These are phyloP conservation scores for Empis stercorea DNA, from an alignment of 2,888 invertebrate species.

Conservation along the genomic window DNA sequence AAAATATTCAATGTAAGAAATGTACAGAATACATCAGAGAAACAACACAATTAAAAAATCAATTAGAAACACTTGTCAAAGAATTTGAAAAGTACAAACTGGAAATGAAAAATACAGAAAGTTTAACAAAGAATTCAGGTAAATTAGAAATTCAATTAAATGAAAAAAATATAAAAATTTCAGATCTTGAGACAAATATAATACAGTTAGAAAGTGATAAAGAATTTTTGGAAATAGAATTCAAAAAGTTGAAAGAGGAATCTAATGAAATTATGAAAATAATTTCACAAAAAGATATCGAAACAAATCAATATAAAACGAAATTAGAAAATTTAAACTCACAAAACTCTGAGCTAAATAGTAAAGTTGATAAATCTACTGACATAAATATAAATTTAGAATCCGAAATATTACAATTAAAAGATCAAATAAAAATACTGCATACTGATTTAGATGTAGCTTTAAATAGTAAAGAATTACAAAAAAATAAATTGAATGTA, in stretches of 20 bases:
- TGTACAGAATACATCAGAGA: too few relatives aligned
- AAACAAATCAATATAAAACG: not conserved
- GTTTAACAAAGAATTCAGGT: slow-evolving; percentile 20
- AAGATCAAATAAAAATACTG: too few relatives aligned
- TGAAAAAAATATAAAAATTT: slow-evolving; percentile 34
- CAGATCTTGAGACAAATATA: slow-evolving; percentile 30
- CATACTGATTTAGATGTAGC: too few relatives aligned
- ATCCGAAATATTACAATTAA: slow-evolving; percentile 11
- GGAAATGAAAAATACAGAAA: not conserved
- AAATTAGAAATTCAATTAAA: slow-evolving; percentile 38
- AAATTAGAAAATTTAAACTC: not conserved
- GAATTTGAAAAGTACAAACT: too few relatives aligned
- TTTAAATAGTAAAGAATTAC: too few relatives aligned
- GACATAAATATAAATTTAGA: slow-evolving; percentile 38
- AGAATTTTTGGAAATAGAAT: not conserved
- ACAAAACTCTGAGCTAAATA: not conserved
- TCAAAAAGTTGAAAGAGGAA: not conserved
- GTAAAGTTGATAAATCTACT: slow-evolving; percentile 10
- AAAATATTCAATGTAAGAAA: too few relatives aligned
- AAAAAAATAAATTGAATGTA: too few relatives aligned
- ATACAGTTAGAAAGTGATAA: not conserved
- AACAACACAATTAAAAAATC: too few relatives aligned
- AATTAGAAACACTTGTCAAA: too few relatives aligned
- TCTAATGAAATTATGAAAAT: too few relatives aligned
- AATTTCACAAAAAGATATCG: not conserved